Base-by-base conservation (phyloP, 2,888 invertebrate genomes). In the Eucera pruinosa region DNA sequence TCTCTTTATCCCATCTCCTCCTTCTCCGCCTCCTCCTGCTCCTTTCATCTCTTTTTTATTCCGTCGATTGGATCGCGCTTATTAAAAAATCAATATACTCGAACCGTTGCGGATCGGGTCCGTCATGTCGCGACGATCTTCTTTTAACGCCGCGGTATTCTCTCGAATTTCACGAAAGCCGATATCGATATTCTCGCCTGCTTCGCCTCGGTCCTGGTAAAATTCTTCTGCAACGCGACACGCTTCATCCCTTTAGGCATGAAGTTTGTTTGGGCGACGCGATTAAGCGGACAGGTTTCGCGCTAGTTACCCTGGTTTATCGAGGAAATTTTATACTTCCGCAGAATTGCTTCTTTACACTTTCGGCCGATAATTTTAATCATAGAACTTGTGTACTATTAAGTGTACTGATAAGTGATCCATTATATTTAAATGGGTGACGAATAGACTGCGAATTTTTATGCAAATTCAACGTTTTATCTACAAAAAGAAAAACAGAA, bases 71-170 rank as follows among this genome's bases (percentile, higher is more conserved):
- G n/a, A 15, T 20, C 23, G 48, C 57, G 77, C 45, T 77, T 77
- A 77, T 77, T 77, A 77, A 61, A 77, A 69, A 77, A 78, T 77
- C 70, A 64, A 77, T 69, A 60, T 48, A 48, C 48, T 39, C 43
- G 52, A 20, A n/a, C 41, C n/a, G n/a, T n/a, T n/a, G 25, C 55
- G 47, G 54, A 50, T 67, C 50, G 18, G 33, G 45, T 41, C 36
- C 48, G 41, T 58, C 57, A 45, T 33, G 33, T 7, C 33, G 33
- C 33, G 36, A 27, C 68, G 64, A 77, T 58, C 68, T 62, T 61
- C 57, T 48, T 15, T 52, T 45, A 64, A 67, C 36, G 41, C 58
- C 36, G 58, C 23, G 43, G 64, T 54, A 33, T 47, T 73, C 74
- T 65, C 65, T 75, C 39, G 52, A 75, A 73, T 73, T 75, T 74